Evolutionary conservation across 2,113 vertebrate species (phyloP).

Genomic region (Chrysochloris asiatica): DNA sequence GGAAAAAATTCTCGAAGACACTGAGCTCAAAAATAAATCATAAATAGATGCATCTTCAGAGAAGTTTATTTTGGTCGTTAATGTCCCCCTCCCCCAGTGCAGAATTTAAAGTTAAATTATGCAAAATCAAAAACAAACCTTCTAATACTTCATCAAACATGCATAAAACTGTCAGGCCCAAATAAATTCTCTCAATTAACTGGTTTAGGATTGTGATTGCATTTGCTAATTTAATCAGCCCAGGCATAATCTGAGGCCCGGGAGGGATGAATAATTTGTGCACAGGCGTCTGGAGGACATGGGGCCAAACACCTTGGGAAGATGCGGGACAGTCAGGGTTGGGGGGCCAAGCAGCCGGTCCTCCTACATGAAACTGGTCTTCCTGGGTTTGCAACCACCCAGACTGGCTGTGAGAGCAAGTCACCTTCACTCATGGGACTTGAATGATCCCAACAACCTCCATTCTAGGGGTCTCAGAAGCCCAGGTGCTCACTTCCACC

Average conservation of each 20-base stretch:
- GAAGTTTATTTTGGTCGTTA: conserved; percentile 88
- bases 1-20: conserved; percentile 78
- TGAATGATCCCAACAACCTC: no score
- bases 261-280: conserved; percentile 80
- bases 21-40: conserved; percentile 87
- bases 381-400: background rate
- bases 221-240: conserved; percentile 94
- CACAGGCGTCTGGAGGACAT: background rate
- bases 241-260: conserved; percentile 84
- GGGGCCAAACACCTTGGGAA: background rate
- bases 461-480: background rate
- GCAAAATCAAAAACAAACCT: conserved; percentile 96
- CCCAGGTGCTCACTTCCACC: background rate
- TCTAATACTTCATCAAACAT: conserved; percentile 95
- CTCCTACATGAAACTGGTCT: fast-evolving
- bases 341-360: background rate
- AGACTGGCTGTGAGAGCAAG: background rate
- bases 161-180: conserved; percentile 92
- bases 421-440: no score
- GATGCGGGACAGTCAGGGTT: background rate
- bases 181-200: conserved; percentile 94
- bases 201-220: conserved; percentile 90
- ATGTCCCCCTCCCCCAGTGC: conserved; percentile 73
- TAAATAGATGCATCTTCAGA: conserved; percentile 84
- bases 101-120: conserved; percentile 95